phyloP scores from a whole-genome alignment of 2,888 invertebrate genomes.

The Drosophila kuntzei region DNA sequence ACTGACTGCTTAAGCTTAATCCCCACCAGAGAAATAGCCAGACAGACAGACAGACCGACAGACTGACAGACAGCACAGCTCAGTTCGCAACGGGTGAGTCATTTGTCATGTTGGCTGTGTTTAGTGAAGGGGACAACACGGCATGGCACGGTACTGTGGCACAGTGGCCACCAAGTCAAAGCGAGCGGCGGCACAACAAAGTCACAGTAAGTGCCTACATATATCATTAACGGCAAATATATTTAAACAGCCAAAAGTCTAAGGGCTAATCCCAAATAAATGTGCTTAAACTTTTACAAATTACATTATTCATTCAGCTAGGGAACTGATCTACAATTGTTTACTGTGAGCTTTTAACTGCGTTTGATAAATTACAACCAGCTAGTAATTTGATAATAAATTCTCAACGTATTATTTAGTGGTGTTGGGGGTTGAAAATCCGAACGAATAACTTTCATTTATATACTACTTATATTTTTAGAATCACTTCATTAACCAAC shows the following conservation, averaged over 20 bases:
- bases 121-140: constrained; percentile 32
- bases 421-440: not conserved
- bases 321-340: not conserved
- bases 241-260: not conserved
- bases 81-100: constrained; percentile 56
- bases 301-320: not conserved
- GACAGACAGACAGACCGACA: not conserved
- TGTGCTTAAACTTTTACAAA: not conserved
- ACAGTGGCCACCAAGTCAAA: constrained; percentile 24
- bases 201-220: not conserved
- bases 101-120: constrained; percentile 61
- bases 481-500: not conserved
- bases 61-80: constrained; percentile 18
- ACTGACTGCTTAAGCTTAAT: constrained; percentile 44
- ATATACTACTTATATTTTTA: not conserved
- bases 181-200: constrained; percentile 3
- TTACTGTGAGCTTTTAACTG: not conserved
- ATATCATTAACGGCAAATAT: not conserved
- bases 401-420: not conserved
- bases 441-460: not conserved
- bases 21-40: constrained; percentile 3
- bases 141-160: constrained; percentile 7
- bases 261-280: not conserved
- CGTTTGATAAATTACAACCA: too few species aligned
- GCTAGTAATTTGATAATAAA: not conserved